phyloP scores from a whole-genome alignment of 64 coral and sea anemone species.

The Dendrophyllia cribrosa region DNA sequence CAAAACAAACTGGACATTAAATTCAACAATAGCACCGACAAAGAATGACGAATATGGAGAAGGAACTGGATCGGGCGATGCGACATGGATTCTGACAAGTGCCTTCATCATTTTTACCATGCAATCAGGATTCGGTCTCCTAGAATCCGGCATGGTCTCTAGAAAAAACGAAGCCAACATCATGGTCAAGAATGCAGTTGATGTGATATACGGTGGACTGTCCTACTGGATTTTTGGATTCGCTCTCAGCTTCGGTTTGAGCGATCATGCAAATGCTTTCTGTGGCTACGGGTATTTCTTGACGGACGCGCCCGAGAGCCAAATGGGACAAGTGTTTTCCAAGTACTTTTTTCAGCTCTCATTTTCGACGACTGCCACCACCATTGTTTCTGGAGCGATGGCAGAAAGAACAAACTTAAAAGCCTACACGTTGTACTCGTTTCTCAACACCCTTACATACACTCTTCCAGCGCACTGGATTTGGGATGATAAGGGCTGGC shows the following conservation, averaged over 20 bases:
- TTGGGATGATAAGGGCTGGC: constrained; percentile 45
- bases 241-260: constrained; percentile 20
- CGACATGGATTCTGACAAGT: constrained; percentile 63
- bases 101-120: constrained; percentile 64
- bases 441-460: constrained; percentile 53
- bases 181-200: constrained; percentile 52
- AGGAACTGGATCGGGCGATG: constrained; percentile 49
- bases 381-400: constrained; percentile 67
- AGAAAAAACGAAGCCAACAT: constrained; percentile 63
- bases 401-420: constrained; percentile 47
- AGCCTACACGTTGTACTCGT: constrained; percentile 47
- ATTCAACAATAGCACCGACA: neutral
- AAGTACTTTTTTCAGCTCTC: constrained; percentile 61
- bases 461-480: constrained; percentile 54
- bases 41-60: neutral
- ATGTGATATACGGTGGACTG: constrained; percentile 55
- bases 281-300: constrained; percentile 32
- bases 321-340: constrained; percentile 37
- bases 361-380: constrained; percentile 59
- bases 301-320: constrained; percentile 26
- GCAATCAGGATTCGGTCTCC: constrained; percentile 64
- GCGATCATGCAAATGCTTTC: neutral
- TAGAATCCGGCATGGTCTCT: constrained; percentile 52
- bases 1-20: neutral
- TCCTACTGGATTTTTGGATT: constrained; percentile 67